These are phyloP conservation scores for Takifugu flavidus DNA, from an alignment of 2,113 vertebrate species.

Conservation along the genomic window DNA sequence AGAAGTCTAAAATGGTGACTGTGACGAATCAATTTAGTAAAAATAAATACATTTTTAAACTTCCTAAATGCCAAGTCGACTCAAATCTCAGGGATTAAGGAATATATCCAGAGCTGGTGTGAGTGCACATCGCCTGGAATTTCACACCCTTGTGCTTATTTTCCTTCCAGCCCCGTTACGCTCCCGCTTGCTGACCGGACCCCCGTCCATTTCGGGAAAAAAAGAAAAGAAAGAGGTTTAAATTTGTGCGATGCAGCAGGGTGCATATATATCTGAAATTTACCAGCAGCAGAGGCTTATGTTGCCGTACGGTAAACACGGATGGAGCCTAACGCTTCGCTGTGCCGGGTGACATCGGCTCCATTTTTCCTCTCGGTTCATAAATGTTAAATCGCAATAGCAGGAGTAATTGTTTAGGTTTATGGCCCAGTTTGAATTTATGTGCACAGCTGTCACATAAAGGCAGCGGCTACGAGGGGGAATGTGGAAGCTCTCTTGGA, in stretches of 20 bases:
- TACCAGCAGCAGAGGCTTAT: not conserved
- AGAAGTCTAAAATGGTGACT: constrained; percentile 8
- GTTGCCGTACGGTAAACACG: constrained; percentile 1
- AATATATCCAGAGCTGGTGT: constrained; percentile 50
- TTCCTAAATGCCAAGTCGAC: too few relatives aligned
- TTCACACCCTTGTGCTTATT: constrained; percentile 68
- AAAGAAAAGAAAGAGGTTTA: constrained; percentile 19
- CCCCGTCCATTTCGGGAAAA: constrained; percentile 22
- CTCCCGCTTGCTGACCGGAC: constrained; percentile 37
- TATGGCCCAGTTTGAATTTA: constrained; percentile 44
- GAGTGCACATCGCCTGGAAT: constrained; percentile 68
- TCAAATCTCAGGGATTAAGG: constrained; percentile 42
- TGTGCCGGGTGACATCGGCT: constrained; percentile 25
- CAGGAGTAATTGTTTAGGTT: constrained; percentile 50
- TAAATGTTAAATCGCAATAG: constrained; percentile 44
- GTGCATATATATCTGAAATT: constrained; percentile 8
- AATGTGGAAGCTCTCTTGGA: constrained; percentile 47
- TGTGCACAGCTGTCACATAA: constrained; percentile 55
- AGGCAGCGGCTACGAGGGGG: constrained; percentile 38
- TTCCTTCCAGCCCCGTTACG: constrained; percentile 46
- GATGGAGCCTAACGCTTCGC: constrained; percentile 1
- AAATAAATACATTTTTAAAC: not conserved
- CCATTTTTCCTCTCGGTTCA: constrained; percentile 35
- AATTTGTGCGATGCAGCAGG: not conserved
- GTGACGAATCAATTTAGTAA: not conserved